A percentile compares a stretch with the other conserved stretches of the same genome.
Evolutionary conservation across 2,113 vertebrate species (phyloP).

Genomic region (Coptodon bakossiorum): DNA sequence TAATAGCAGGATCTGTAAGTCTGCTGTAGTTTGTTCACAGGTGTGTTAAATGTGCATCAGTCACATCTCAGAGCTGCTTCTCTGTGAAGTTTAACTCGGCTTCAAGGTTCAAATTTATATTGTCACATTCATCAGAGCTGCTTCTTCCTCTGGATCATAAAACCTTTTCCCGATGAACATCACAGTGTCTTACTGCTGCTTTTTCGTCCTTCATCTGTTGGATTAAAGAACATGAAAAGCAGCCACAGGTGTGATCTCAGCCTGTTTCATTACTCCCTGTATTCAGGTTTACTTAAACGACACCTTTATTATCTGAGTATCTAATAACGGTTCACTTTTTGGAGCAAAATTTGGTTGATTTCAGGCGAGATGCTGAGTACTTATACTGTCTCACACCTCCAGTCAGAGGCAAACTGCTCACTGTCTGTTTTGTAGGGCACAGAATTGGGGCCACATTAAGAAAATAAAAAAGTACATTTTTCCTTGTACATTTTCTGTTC

Average conservation of each 20-base stretch:
- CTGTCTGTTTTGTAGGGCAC: neutral
- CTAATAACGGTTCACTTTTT: neutral
- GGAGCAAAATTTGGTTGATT: neutral
- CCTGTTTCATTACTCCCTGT: neutral
- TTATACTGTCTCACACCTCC: neutral
- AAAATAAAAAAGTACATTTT: neutral
- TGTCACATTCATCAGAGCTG: neutral
- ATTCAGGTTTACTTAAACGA: accelerated
- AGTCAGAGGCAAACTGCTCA: neutral
- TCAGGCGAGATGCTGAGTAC: neutral
- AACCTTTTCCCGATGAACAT: accelerated
- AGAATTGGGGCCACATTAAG: neutral
- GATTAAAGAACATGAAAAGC: neutral
- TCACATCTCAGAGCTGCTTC: neutral
- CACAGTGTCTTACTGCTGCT: neutral
- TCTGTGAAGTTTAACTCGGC: neutral
- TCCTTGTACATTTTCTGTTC: neutral
- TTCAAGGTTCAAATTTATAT: neutral
- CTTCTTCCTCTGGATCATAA: neutral
- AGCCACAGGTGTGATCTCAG: neutral
- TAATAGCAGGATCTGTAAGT: neutral
- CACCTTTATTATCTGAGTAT: neutral
- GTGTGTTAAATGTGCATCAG: neutral
- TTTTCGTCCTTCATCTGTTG: neutral
- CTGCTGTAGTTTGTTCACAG: neutral